Evolutionary conservation across 1,140 invertebrate genomes (phyloP).

Genomic region (Orchestia grillus): DNA sequence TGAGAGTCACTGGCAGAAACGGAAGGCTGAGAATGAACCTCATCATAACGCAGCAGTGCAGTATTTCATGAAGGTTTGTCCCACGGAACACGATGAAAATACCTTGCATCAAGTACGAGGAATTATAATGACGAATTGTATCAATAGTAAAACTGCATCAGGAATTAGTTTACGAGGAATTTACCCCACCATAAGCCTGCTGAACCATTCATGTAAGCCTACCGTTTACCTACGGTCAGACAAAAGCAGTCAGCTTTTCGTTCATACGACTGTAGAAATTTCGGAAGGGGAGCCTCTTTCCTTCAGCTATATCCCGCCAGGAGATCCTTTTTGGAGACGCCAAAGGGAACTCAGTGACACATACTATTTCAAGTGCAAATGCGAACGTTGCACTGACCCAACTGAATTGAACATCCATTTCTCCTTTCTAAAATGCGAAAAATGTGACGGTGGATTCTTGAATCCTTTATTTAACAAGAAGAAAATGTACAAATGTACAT

Average conservation of each 20-base stretch:
- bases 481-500: conserved; percentile 33
- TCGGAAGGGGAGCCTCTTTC: conserved; percentile 77
- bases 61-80: conserved; percentile 61
- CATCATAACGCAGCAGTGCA: conserved; percentile 61
- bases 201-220: conserved; percentile 83
- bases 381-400: conserved; percentile 66
- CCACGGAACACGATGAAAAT: conserved; percentile 51
- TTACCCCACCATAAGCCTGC: conserved; percentile 80
- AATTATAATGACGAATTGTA: conserved; percentile 61
- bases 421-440: conserved; percentile 61
- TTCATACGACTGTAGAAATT: conserved; percentile 76
- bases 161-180: conserved; percentile 75
- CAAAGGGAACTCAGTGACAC: conserved; percentile 77
- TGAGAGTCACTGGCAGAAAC: conserved; percentile 64
- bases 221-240: conserved; percentile 86
- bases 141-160: conserved; percentile 58
- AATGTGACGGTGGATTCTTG: conserved; percentile 56
- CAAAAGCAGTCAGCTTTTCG: conserved; percentile 78
- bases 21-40: conserved; percentile 62
- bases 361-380: conserved; percentile 79
- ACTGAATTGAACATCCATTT: conserved; percentile 66
- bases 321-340: conserved; percentile 82
- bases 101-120: conserved; percentile 59
- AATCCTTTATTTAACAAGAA: conserved; percentile 37
- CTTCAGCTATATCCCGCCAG: conserved; percentile 82